Conservation (phyloP, 2,797 vertebrate species). For the Carcharodon carcharias region DNA sequence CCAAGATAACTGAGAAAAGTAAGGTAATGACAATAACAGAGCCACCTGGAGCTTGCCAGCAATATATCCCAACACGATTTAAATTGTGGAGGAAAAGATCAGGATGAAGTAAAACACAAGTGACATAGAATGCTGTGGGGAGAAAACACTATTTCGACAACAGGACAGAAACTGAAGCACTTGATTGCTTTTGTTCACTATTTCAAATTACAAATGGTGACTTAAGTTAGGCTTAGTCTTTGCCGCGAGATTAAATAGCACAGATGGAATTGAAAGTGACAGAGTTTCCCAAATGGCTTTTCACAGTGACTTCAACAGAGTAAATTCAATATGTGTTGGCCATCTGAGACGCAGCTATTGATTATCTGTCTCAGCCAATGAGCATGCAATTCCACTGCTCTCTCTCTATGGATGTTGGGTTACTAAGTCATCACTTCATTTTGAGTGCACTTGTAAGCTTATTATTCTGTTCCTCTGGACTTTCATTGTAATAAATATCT, state of each 20-base stretch:
- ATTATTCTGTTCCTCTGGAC: conserved; percentile 6
- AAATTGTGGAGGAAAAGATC: not conserved
- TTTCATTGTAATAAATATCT: conserved; percentile 23
- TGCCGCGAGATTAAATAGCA: conserved; percentile 58
- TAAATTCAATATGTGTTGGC: conserved; percentile 72
- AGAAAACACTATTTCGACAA: not conserved
- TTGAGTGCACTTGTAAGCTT: conserved; percentile 13
- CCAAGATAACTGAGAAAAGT: not conserved
- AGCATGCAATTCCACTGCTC: conserved; percentile 45
- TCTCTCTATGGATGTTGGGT: not conserved
- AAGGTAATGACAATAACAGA: not conserved
- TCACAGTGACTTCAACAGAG: conserved; percentile 79
- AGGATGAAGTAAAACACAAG: not conserved
- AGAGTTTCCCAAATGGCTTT: conserved; percentile 68
- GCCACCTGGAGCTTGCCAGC: not conserved
- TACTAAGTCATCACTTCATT: conserved; percentile 24
- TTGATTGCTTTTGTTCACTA: not conserved
- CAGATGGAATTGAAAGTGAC: conserved; percentile 69
- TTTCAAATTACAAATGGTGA: not conserved
- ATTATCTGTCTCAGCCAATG: conserved; percentile 76
- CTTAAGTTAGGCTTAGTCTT: not conserved
- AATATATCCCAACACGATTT: not conserved
- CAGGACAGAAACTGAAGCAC: not conserved
- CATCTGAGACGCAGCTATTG: conserved; percentile 66
- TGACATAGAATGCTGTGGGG: not conserved